A percentile compares a stretch with the other conserved stretches of the same genome.
These are phyloP conservation scores for Alsophila aescularia DNA, from an alignment of 2,888 invertebrate genomes.

Conservation along the genomic window DNA sequence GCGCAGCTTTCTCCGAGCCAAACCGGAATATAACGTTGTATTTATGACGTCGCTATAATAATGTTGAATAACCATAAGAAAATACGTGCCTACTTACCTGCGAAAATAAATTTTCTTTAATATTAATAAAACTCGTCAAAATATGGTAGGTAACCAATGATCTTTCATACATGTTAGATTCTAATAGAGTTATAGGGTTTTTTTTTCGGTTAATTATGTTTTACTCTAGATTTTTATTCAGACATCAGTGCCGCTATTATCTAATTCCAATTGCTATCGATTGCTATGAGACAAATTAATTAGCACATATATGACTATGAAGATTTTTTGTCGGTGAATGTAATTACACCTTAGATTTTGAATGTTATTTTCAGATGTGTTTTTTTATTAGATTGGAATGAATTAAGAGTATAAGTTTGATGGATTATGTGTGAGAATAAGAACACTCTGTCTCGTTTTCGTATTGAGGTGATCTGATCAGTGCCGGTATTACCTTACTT, in stretches of 20 bases:
- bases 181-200: too few relatives aligned
- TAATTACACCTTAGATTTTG: conserved; percentile 23
- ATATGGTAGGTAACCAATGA: too few relatives aligned
- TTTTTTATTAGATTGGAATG: conserved; percentile 20
- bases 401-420: conserved; percentile 1
- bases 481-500: too few relatives aligned
- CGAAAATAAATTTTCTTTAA: too few relatives aligned
- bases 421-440: conserved; percentile 4
- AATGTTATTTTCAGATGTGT: conserved; percentile 2
- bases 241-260: too few relatives aligned
- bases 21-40: conserved; percentile 39
- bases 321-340: conserved; percentile 28
- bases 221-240: too few relatives aligned
- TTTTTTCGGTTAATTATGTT: too few relatives aligned
- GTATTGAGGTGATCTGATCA: too few relatives aligned
- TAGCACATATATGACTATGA: conserved; percentile 33
- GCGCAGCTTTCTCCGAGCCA: conserved; percentile 44
- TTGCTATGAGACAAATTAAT: conserved; percentile 37
- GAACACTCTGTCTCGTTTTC: background rate
- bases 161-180: too few relatives aligned
- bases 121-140: too few relatives aligned
- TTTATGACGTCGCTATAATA: conserved; percentile 5
- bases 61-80: background rate
- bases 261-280: too few relatives aligned
- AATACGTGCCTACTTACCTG: too few relatives aligned